Evolutionary conservation across 2,888 invertebrate genomes (phyloP).

Genomic region (Hetaerina titia): DNA sequence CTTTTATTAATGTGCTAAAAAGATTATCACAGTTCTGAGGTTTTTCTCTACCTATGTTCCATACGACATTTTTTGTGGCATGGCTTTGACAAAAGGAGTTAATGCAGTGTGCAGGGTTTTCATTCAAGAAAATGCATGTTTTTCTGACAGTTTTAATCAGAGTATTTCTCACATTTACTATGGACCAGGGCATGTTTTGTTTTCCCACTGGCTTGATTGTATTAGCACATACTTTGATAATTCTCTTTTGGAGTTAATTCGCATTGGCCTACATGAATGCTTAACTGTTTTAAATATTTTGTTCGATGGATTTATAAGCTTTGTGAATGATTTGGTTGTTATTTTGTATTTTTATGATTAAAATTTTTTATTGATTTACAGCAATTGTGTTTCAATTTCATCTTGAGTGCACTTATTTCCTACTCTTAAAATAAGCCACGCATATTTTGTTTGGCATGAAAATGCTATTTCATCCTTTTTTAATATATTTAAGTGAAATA

Average conservation of each 20-base stretch:
- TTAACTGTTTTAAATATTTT: slow-evolving; percentile 15
- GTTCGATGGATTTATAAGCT: slow-evolving; percentile 25
- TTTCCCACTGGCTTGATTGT: neutral
- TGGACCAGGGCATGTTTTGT: neutral
- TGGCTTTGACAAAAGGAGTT: neutral
- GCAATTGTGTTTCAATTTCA: slow-evolving; percentile 30
- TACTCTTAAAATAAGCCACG: no score
- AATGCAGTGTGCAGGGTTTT: neutral
- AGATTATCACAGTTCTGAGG: no score
- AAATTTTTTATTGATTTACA: slow-evolving; percentile 58
- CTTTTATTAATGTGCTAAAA: no score
- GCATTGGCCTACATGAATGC: neutral
- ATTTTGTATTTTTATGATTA: slow-evolving; percentile 67
- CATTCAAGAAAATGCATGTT: neutral
- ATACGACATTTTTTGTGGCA: no score
- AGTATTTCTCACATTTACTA: neutral
- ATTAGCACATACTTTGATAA: neutral
- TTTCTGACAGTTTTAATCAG: neutral
- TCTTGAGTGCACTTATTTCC: neutral
- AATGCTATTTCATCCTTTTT: no score
- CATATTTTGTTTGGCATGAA: no score
- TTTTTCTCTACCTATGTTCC: no score
- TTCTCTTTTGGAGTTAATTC: neutral
- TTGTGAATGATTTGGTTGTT: slow-evolving; percentile 40
- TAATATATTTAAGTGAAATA: no score